Conservation (phyloP, 2,888 invertebrate genomes). For the Criorhina ranunculi region DNA sequence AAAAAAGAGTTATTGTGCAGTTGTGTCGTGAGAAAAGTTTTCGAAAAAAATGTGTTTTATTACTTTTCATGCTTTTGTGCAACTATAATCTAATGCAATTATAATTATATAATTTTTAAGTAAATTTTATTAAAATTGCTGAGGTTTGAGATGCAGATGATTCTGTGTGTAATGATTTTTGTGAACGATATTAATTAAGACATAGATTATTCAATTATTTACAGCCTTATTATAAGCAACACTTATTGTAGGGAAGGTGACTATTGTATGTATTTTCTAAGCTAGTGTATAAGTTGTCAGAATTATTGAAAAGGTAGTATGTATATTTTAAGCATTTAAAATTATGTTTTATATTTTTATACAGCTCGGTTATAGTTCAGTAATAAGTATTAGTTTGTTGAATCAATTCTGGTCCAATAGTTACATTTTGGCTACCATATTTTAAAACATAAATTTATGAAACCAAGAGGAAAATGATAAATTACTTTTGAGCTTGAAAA, state of each 20-base stretch:
- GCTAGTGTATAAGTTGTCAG: neutral
- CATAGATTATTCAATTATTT: neutral
- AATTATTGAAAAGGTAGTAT: neutral
- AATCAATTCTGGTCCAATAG: too few relatives aligned
- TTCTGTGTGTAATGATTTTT: conserved; percentile 11
- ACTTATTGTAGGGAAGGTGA: neutral
- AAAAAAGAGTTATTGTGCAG: neutral
- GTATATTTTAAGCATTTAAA: too few relatives aligned
- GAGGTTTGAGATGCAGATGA: conserved; percentile 1
- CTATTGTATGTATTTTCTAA: neutral
- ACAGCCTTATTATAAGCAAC: neutral
- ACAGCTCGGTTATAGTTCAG: too few relatives aligned
- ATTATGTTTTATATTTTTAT: too few relatives aligned
- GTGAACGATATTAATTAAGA: neutral
- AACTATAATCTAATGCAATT: conserved; percentile 13
- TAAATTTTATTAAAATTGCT: neutral
- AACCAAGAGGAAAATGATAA: too few relatives aligned
- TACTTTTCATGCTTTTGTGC: conserved; percentile 39
- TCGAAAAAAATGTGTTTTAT: neutral
- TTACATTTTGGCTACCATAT: too few relatives aligned
- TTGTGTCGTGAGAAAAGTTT: conserved; percentile 26
- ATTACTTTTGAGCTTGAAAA: too few relatives aligned
- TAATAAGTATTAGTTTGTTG: too few relatives aligned
- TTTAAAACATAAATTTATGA: too few relatives aligned
- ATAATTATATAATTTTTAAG: conserved; percentile 4